Percentiles rank a stretch among this genome's conserved stretches.
Conservation (phyloP, 2,113 vertebrate genomes). For the Chrysemys picta region DNA sequence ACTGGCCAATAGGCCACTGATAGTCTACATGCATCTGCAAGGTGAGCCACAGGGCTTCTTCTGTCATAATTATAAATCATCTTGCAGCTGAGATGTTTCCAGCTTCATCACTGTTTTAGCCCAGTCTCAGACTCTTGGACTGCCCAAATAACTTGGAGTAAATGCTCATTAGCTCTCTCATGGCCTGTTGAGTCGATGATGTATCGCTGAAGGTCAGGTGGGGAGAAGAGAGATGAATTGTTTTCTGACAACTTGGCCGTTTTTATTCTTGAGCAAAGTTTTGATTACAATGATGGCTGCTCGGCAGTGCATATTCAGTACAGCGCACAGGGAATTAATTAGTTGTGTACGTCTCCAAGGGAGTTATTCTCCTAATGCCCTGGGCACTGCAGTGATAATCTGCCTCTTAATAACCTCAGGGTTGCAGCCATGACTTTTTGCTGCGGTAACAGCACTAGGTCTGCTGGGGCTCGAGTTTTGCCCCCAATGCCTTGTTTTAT, state of each 20-base stretch:
- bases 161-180: slow-evolving; percentile 18
- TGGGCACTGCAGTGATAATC: rapidly evolving
- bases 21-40: rapidly evolving
- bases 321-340: slow-evolving; percentile 50
- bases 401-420: neutral
- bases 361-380: slow-evolving; percentile 23
- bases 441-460: neutral
- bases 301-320: neutral
- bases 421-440: slow-evolving; percentile 47
- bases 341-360: slow-evolving; percentile 11
- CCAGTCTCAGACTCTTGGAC: neutral
- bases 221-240: neutral
- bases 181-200: neutral
- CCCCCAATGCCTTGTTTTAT: neutral
- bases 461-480: neutral
- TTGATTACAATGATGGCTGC: neutral
- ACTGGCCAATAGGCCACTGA: rapidly evolving
- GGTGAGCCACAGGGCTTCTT: rapidly evolving
- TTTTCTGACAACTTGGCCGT: neutral
- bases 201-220: rapidly evolving
- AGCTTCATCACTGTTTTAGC: neutral
- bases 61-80: neutral
- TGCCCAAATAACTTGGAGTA: neutral
- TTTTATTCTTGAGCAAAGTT: neutral
- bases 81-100: too few relatives aligned